These are phyloP conservation scores for Gracilinanus agilis DNA, from an alignment of 2,113 vertebrate genomes.

Conservation along the genomic window DNA sequence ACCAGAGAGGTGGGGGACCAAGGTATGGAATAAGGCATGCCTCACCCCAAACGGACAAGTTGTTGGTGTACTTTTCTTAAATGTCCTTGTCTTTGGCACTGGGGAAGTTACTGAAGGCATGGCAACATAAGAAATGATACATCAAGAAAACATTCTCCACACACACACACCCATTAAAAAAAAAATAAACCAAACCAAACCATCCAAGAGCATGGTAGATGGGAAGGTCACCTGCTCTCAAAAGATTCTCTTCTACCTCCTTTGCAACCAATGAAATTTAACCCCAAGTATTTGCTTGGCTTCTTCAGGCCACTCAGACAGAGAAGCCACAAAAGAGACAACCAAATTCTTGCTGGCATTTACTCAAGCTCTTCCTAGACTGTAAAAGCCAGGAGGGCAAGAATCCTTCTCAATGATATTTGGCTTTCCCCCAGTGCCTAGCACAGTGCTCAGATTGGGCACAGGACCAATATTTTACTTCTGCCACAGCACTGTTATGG, in stretches of 20 bases:
- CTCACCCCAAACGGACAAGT: not conserved
- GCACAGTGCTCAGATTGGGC: not conserved
- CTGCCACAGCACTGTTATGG: not conserved
- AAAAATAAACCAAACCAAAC: not conserved
- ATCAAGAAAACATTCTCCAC: not conserved
- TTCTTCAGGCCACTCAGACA: not conserved
- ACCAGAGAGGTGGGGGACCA: not conserved
- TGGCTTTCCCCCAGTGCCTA: not conserved
- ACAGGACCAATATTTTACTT: not conserved
- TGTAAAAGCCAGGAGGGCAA: not conserved
- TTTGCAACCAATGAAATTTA: not conserved
- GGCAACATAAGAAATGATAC: not conserved
- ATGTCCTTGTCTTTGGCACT: not conserved
- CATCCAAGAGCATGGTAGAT: not conserved
- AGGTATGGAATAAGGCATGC: not conserved
- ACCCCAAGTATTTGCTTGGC: not conserved
- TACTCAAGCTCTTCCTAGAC: not conserved
- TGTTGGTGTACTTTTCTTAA: not conserved
- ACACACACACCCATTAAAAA: not conserved
- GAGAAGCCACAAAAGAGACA: not conserved
- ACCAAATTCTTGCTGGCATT: not conserved
- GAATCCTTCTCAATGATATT: not conserved
- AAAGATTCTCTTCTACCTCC: not conserved
- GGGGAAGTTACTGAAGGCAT: not conserved
- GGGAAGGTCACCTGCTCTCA: not conserved